Evolutionary conservation across 2,888 invertebrate species (phyloP).

Genomic region (Clusia tigrina): DNA sequence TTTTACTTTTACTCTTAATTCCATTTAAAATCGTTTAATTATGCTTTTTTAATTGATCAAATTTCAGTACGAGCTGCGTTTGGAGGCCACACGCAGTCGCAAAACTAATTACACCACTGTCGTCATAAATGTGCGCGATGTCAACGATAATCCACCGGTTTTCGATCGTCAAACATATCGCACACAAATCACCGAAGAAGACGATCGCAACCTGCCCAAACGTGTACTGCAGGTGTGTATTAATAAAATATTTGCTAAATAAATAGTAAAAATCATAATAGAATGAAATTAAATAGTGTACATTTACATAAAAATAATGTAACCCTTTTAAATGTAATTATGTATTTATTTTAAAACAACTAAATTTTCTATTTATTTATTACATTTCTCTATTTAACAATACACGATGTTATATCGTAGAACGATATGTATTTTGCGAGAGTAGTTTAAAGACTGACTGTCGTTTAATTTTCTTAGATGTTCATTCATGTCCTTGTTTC

Average conservation of each 20-base stretch:
- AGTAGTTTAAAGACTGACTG: no score
- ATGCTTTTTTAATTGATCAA: constrained; percentile 23
- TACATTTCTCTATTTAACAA: no score
- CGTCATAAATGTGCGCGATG: constrained; percentile 95
- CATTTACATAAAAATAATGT: no score
- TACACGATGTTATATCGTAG: no score
- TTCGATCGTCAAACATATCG: constrained; percentile 94
- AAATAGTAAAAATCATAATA: neutral
- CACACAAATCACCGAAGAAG: constrained; percentile 95
- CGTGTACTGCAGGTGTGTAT: constrained; percentile 85
- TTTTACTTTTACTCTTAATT: constrained; percentile 25
- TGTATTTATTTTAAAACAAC: no score
- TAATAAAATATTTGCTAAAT: neutral
- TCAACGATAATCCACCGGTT: constrained; percentile 85
- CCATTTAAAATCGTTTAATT: constrained; percentile 24
- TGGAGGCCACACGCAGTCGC: constrained; percentile 93
- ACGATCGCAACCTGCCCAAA: constrained; percentile 92
- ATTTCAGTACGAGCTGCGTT: constrained; percentile 85
- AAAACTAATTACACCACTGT: constrained; percentile 97
- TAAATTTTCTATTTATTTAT: no score
- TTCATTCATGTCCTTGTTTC: no score
- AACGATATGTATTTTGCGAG: no score
- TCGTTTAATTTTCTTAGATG: no score
- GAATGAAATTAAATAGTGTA: no score
- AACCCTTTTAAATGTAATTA: no score